A percentile compares a stretch with the other conserved stretches of the same genome.
Conservation (phyloP, 2,888 invertebrate genomes). For the Pollenia griseotomentosa region DNA sequence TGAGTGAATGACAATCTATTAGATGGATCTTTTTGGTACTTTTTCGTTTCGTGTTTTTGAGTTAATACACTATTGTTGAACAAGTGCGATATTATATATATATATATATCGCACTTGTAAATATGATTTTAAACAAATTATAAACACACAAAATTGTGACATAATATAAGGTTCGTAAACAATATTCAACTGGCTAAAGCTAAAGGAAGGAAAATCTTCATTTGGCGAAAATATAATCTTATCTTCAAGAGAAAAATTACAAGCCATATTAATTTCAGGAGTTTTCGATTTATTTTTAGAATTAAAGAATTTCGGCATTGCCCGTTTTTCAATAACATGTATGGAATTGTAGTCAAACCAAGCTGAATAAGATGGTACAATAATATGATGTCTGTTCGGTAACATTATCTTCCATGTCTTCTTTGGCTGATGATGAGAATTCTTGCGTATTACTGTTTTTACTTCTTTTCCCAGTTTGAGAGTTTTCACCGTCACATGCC, state of each 20-base stretch:
- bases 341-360: conserved; percentile 99
- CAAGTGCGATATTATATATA: too few species aligned
- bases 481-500: conserved; percentile 86
- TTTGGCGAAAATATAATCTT: too few species aligned
- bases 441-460: conserved; percentile 89
- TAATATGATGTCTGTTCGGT: conserved; percentile 99
- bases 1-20: too few species aligned
- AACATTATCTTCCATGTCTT: conserved; percentile 96
- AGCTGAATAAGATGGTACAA: conserved; percentile 98
- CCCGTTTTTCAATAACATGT: conserved; percentile 98
- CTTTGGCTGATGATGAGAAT: conserved; percentile 85
- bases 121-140: too few species aligned
- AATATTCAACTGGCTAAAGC: too few species aligned
- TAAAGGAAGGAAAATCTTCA: too few species aligned
- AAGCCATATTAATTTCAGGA: conserved; percentile 98
- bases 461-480: conserved; percentile 90
- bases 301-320: conserved; percentile 99
- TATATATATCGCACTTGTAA: too few species aligned
- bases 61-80: too few species aligned
- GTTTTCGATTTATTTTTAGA: conserved; percentile 99
- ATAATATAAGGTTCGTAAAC: too few species aligned
- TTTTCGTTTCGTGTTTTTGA: too few species aligned
- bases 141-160: too few species aligned
- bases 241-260: conserved; percentile 83
- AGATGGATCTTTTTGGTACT: too few species aligned